These are phyloP conservation scores for Pandemis heparana DNA, from an alignment of 2,888 invertebrate species.

Conservation along the genomic window DNA sequence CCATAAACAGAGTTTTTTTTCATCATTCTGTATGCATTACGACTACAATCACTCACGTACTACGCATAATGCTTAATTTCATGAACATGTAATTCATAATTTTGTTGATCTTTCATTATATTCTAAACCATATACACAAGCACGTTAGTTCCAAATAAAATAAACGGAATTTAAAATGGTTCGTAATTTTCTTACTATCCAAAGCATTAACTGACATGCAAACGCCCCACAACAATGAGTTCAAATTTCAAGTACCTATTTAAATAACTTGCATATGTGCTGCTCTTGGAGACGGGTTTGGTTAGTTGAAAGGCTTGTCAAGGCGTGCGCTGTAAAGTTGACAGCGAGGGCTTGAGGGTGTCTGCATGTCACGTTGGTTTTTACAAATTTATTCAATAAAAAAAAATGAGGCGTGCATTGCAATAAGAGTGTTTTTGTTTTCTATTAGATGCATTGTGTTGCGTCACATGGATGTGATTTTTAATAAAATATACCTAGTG, in stretches of 20 bases:
- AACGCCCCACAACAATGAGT: slow-evolving; percentile 12
- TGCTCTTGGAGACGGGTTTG: not conserved
- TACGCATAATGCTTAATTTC: no score
- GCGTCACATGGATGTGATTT: not conserved
- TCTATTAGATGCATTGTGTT: not conserved
- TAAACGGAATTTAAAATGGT: not conserved
- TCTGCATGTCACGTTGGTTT: not conserved
- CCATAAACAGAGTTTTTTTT: no score
- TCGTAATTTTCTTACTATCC: not conserved
- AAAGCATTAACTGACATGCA: slow-evolving; percentile 9
- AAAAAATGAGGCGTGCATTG: not conserved
- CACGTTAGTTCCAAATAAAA: not conserved
- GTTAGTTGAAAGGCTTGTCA: not conserved
- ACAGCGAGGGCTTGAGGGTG: not conserved
- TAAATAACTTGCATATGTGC: slow-evolving; percentile 15
- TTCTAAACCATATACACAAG: not conserved
- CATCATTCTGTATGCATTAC: no score
- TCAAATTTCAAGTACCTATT: slow-evolving; percentile 19
- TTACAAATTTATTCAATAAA: slow-evolving; percentile 5
- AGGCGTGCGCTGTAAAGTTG: not conserved
- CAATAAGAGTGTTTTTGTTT: slow-evolving; percentile 2
- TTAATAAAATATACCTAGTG: not conserved
- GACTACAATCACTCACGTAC: no score
- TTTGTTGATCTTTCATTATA: not conserved
- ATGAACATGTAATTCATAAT: not conserved